phyloP scores from a whole-genome alignment of 2,888 invertebrate species.

The Drosophila quinaria region DNA sequence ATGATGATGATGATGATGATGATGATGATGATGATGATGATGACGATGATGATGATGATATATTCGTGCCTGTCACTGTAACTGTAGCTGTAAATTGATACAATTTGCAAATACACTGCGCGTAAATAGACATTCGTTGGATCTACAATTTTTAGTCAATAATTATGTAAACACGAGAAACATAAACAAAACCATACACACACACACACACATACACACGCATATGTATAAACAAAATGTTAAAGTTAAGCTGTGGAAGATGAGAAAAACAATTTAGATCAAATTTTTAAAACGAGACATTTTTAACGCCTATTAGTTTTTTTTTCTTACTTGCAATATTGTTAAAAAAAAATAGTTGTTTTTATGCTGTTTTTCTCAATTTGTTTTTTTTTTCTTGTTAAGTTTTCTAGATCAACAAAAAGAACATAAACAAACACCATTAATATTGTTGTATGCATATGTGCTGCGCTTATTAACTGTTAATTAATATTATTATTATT shows the following conservation, averaged over 20 bases:
- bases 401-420: constrained; percentile 43
- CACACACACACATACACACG: constrained; percentile 4
- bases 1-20: constrained; percentile 39
- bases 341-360: not conserved
- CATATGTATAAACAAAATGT: constrained; percentile 32
- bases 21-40: constrained; percentile 37
- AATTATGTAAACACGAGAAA: constrained; percentile 51
- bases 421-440: constrained; percentile 19
- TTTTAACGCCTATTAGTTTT: constrained; percentile 38
- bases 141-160: constrained; percentile 79
- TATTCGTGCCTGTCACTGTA: constrained; percentile 40
- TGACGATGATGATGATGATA: constrained; percentile 35
- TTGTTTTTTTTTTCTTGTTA: constrained; percentile 66
- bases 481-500: constrained; percentile 74
- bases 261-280: constrained; percentile 37
- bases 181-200: constrained; percentile 18
- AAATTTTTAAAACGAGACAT: constrained; percentile 36
- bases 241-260: constrained; percentile 19
- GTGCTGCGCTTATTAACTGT: constrained; percentile 73
- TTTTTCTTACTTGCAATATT: constrained; percentile 20
- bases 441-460: constrained; percentile 36
- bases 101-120: constrained; percentile 33
- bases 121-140: constrained; percentile 75
- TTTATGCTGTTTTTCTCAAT: constrained; percentile 34
- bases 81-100: constrained; percentile 44